These are phyloP conservation scores for Orchesella cincta DNA, from an alignment of 1,140 invertebrate species.

Conservation along the genomic window DNA sequence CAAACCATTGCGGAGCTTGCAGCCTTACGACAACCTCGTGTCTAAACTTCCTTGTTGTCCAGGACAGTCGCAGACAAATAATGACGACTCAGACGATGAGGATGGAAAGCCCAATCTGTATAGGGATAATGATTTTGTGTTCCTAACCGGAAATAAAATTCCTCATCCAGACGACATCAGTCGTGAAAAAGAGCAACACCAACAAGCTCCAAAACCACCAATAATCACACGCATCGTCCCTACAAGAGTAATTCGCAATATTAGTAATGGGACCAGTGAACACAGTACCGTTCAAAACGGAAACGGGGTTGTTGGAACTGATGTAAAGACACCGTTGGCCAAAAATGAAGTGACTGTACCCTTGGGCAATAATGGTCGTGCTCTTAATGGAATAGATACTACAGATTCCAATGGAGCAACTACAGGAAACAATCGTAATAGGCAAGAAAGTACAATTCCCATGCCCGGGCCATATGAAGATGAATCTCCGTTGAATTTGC, in stretches of 20 bases:
- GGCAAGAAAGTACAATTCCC: too few species aligned
- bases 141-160: not conserved
- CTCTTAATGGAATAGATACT: too few species aligned
- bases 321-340: too few species aligned
- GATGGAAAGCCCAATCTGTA: not conserved
- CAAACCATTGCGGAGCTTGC: slow-evolving; percentile 58
- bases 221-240: slow-evolving; percentile 1
- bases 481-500: too few species aligned
- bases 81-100: not conserved
- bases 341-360: too few species aligned
- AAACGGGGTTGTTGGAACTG: too few species aligned
- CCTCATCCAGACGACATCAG: not conserved
- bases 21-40: slow-evolving; percentile 53
- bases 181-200: not conserved
- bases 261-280: not conserved
- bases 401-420: too few species aligned
- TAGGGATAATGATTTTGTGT: slow-evolving; percentile 9
- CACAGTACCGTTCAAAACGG: too few species aligned
- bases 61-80: not conserved
- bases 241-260: slow-evolving; percentile 23
- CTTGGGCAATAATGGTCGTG: too few species aligned
- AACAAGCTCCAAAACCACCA: not conserved
- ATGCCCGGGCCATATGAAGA: too few species aligned
- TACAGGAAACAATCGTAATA: too few species aligned
- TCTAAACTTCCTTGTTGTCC: slow-evolving; percentile 36